Percentiles rank a stretch among this genome's conserved stretches.
These are phyloP conservation scores for Chelon labrosus DNA, from an alignment of 2,797 vertebrate species.

Conservation along the genomic window DNA sequence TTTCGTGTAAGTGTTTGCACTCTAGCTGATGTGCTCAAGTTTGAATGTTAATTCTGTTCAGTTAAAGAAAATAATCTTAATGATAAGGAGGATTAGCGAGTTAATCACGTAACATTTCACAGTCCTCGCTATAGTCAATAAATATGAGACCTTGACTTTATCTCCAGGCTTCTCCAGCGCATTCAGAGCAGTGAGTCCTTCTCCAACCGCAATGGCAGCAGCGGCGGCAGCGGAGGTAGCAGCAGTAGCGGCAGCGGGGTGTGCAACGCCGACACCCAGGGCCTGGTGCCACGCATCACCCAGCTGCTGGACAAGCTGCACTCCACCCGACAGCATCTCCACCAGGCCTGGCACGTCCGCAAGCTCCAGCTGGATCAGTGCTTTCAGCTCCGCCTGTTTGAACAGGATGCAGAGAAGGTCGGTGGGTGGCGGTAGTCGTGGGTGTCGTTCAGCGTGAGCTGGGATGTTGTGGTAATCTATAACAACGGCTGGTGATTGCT, in stretches of 20 bases:
- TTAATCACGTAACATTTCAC: background rate
- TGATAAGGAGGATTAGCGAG: no score
- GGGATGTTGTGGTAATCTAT: conserved; percentile 61
- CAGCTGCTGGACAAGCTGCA: conserved; percentile 96
- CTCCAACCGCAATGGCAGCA: conserved; percentile 91
- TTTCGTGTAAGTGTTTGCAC: no score
- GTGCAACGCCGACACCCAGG: conserved; percentile 95
- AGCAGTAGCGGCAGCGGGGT: conserved; percentile 76
- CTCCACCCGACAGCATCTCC: conserved; percentile 95
- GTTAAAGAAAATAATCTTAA: no score
- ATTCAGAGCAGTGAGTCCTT: conserved; percentile 98
- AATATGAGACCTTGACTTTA: background rate
- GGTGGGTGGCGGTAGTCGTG: conserved; percentile 27
- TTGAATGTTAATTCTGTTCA: no score
- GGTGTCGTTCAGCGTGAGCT: conserved; percentile 16
- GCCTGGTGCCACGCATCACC: conserved; percentile 93
- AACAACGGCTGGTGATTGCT: conserved; percentile 47
- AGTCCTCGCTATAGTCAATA: background rate
- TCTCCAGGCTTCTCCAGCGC: conserved; percentile 89
- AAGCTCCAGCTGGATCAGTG: conserved; percentile 98
- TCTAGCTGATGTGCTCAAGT: no score
- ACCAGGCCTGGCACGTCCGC: conserved; percentile 97
- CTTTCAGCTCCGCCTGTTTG: conserved; percentile 97
- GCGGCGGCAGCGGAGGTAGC: conserved; percentile 75
- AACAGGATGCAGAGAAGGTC: conserved; percentile 99